These are phyloP conservation scores for Mellilla xanthometata DNA, from an alignment of 2,888 invertebrate species.

Conservation along the genomic window DNA sequence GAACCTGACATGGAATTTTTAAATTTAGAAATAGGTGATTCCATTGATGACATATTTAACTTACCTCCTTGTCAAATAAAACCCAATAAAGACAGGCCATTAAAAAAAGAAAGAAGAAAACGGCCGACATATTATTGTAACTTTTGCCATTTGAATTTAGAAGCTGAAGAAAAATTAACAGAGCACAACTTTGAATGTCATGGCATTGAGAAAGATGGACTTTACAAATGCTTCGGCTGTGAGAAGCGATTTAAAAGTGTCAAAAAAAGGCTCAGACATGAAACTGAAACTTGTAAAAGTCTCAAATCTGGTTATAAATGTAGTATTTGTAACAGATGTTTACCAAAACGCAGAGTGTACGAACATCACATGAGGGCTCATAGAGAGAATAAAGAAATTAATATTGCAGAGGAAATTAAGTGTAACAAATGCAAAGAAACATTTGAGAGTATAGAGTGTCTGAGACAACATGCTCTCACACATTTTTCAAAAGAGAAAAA, in stretches of 20 bases:
- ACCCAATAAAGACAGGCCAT: not conserved
- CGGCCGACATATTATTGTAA: constrained; percentile 55
- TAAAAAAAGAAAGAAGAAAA: constrained; percentile 38
- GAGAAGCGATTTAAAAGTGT: constrained; percentile 56
- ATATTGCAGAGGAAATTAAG: constrained; percentile 53
- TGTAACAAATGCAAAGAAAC: constrained; percentile 55
- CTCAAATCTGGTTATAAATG: constrained; percentile 67
- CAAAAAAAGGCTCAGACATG: constrained; percentile 56
- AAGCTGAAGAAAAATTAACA: constrained; percentile 37
- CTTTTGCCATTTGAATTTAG: constrained; percentile 54
- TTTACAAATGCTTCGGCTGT: constrained; percentile 68
- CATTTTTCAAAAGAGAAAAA: constrained; percentile 49
- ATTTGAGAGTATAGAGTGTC: constrained; percentile 51
- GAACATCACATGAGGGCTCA: constrained; percentile 62
- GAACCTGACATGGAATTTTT: constrained; percentile 15
- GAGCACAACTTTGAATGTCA: constrained; percentile 55
- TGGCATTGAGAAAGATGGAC: constrained; percentile 46
- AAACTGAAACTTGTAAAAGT: constrained; percentile 58
- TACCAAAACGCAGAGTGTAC: constrained; percentile 55
- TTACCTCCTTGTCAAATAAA: constrained; percentile 10
- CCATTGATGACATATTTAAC: constrained; percentile 16
- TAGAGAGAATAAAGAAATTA: constrained; percentile 42
- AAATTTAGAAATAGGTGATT: constrained; percentile 10
- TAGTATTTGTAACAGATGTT: constrained; percentile 48
- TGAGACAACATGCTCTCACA: constrained; percentile 45